Evolutionary conservation across 2,797 vertebrate species (phyloP), one percentile per base, ranked within the genome.

Genomic region (Pseudochaenichthys georgianus): DNA sequence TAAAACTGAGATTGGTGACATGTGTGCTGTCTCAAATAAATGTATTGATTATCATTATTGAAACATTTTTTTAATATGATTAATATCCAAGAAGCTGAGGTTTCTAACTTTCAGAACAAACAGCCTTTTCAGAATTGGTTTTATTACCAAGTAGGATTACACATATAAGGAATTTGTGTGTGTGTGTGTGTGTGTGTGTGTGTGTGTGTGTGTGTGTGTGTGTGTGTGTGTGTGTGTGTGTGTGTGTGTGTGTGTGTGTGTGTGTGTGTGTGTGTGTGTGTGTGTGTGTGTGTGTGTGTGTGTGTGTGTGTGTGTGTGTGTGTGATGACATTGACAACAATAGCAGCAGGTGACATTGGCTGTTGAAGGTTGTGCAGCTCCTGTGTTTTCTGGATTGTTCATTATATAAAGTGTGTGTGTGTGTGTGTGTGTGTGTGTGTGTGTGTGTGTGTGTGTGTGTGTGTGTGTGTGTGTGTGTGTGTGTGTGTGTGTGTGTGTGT

Each of bases 311-410:
- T 63, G 59, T 45, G 63, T 48, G 53, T 17, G 34, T 42, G 46
- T 43, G 72, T 59, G 70, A 87, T 87, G 73, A 68, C 63, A 43
- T 68, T 77, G 83, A 84, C 54, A 50, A 88, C 87, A 87, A 88
- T 78, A 84, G 73, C 85, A 82, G 81, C 74, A 78, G 13, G 54
- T 28, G 51, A 80, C 72, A 78, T 87, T 89, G 78, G 89, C 64
- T 77, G 76, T 51, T 89, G 83, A 91, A 93, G 91, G 91, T 92
- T 86, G 69, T 70, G 64, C 70, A 83, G 81, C 79, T 72, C 58
- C 76, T 78, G 67, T 81, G 73, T 88, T 87, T 89, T 87, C 86
- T 82, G 73, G 82, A 89, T 87, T 82, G 86, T 80, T 85, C 78
- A 79, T 80, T 77, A 63, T 70, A 52, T 52, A 28, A 47, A 17